phyloP scores from a whole-genome alignment of 2,113 vertebrate genomes.

The Myodes glareolus region DNA sequence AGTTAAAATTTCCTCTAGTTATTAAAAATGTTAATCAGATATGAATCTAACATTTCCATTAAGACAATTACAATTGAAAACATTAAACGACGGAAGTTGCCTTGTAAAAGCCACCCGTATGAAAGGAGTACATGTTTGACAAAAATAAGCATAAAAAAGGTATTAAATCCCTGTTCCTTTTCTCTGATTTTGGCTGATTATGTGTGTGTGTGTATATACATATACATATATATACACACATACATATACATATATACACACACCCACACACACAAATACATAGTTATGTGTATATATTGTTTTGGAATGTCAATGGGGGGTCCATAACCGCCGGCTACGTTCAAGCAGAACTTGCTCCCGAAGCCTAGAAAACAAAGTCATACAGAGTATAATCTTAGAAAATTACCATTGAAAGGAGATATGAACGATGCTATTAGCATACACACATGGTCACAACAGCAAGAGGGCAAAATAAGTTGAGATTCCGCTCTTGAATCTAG shows the following conservation, averaged over 20 bases:
- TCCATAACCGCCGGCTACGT: slow-evolving; percentile 92
- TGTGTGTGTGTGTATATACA: slow-evolving; percentile 82
- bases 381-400: slow-evolving; percentile 86
- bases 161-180: slow-evolving; percentile 92
- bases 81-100: slow-evolving; percentile 89
- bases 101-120: slow-evolving; percentile 91
- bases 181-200: slow-evolving; percentile 91
- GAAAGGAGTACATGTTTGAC: slow-evolving; percentile 91
- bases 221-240: slow-evolving; percentile 72
- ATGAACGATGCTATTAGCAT: slow-evolving; percentile 77
- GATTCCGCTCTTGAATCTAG: slow-evolving; percentile 28
- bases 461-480: slow-evolving; percentile 56
- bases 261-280: slow-evolving; percentile 82
- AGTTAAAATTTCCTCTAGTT: slow-evolving; percentile 84
- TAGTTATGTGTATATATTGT: slow-evolving; percentile 87
- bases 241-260: slow-evolving; percentile 70
- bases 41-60: slow-evolving; percentile 88
- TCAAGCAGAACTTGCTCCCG: slow-evolving; percentile 98
- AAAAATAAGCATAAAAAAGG: slow-evolving; percentile 92
- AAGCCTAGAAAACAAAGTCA: slow-evolving; percentile 95
- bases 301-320: slow-evolving; percentile 99
- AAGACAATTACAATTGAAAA: slow-evolving; percentile 86
- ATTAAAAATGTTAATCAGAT: slow-evolving; percentile 85
- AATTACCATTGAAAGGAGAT: slow-evolving; percentile 78
- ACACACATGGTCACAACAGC: slow-evolving; percentile 74